Evolutionary conservation across 2,113 vertebrate species (phyloP).

Genomic region (Burhinus bistriatus): DNA sequence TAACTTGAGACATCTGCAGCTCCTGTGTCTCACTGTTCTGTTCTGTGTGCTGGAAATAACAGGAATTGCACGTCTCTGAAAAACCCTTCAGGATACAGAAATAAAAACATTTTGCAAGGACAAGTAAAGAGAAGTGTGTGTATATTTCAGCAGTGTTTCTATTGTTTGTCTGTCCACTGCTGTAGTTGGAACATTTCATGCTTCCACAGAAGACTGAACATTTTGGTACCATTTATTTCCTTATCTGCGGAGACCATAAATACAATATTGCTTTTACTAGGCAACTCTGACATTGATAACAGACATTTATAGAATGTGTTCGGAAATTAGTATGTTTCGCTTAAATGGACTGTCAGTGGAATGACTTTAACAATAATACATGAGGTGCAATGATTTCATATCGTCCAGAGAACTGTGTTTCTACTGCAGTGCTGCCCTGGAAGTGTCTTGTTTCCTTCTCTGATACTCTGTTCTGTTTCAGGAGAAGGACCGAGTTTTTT

Average conservation of each 20-base stretch:
- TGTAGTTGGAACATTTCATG: conserved; percentile 8
- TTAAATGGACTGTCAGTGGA: conserved; percentile 71
- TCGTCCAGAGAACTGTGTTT: conserved; percentile 38
- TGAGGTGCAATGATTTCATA: conserved; percentile 25
- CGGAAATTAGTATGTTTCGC: conserved; percentile 70
- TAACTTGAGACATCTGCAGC: neutral
- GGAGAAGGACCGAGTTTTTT: conserved; percentile 93
- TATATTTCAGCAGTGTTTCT: neutral
- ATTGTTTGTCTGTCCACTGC: neutral
- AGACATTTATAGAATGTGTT: conserved; percentile 63
- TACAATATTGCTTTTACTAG: conserved; percentile 45
- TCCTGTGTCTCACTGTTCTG: neutral
- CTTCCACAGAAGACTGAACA: conserved; percentile 29
- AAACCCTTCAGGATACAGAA: neutral
- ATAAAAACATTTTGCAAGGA: neutral
- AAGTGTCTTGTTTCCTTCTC: conserved; percentile 40
- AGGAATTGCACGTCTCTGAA: neutral
- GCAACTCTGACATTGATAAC: conserved; percentile 46
- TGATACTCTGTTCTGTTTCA: conserved; percentile 71
- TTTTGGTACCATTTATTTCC: conserved; percentile 40
- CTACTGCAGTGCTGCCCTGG: conserved; percentile 23
- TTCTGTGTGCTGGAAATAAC: neutral
- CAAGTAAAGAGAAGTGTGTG: neutral
- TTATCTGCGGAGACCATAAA: conserved; percentile 35
- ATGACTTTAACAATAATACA: conserved; percentile 69